A percentile compares a stretch with the other conserved stretches of the same genome.
Conservation (phyloP, 1,140 invertebrate genomes). For the Acromyrmex echinatior region DNA sequence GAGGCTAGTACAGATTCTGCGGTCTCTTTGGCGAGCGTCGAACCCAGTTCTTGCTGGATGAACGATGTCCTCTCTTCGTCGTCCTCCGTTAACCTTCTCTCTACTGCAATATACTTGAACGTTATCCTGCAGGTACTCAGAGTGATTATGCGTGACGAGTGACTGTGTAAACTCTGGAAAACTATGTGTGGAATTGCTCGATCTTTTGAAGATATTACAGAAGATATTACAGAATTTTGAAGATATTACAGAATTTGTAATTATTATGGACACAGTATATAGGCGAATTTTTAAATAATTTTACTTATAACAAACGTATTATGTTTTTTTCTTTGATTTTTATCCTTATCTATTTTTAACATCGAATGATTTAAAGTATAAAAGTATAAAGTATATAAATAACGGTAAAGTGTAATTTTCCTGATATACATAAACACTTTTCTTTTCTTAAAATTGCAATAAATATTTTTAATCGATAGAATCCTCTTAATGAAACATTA, state of each 20-base stretch:
- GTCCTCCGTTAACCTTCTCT: slow-evolving; percentile 24
- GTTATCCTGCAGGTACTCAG: slow-evolving; percentile 19
- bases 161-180: background rate
- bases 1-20: slow-evolving; percentile 82
- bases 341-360: background rate
- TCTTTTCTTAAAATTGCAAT: background rate
- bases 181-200: background rate
- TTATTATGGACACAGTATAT: background rate
- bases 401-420: background rate
- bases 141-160: slow-evolving; percentile 19
- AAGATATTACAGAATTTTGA: background rate
- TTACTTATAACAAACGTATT: background rate
- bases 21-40: slow-evolving; percentile 82
- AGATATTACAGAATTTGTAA: background rate
- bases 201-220: background rate
- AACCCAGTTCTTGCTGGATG: slow-evolving; percentile 66
- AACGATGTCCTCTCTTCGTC: slow-evolving; percentile 42
- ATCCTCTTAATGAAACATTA: background rate
- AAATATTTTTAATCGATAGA: slow-evolving; percentile 13
- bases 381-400: too few species aligned
- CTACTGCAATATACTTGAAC: slow-evolving; percentile 36
- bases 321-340: background rate
- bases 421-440: too few species aligned
- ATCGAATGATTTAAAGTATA: background rate
- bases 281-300: background rate